A percentile compares a stretch with the other conserved stretches of the same genome.
Conservation (phyloP, 2,888 invertebrate genomes). For the Shargacucullia verbasci region DNA sequence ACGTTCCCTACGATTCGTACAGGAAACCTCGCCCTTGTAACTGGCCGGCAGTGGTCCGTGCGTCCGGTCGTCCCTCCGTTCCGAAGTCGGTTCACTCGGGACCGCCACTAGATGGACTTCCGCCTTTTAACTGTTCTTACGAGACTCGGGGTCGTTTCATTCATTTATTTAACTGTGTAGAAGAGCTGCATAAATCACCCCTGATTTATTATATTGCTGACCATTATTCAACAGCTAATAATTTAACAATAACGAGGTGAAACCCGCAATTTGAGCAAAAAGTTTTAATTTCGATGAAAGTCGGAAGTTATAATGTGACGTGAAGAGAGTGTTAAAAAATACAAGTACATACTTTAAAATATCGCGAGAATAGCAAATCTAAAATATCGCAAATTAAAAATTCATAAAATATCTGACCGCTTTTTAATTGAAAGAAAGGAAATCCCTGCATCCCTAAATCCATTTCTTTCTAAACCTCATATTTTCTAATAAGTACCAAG, state of each 20-base stretch:
- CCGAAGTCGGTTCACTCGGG: slow-evolving; percentile 61
- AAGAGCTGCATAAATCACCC: slow-evolving; percentile 48
- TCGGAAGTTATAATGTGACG: slow-evolving; percentile 12
- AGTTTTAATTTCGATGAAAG: slow-evolving; percentile 7
- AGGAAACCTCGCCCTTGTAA: slow-evolving; percentile 77
- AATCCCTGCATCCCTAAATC: too few relatives aligned
- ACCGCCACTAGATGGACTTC: slow-evolving; percentile 83
- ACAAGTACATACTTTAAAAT: too few relatives aligned
- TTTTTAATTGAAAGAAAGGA: too few relatives aligned
- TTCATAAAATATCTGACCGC: too few relatives aligned
- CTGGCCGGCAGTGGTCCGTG: slow-evolving; percentile 75
- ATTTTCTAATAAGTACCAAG: too few relatives aligned
- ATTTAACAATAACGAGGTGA: slow-evolving; percentile 28
- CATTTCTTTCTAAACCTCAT: too few relatives aligned
- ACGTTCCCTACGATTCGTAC: slow-evolving; percentile 58
- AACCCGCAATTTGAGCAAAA: slow-evolving; percentile 18
- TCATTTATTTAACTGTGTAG: slow-evolving; percentile 53
- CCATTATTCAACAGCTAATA: slow-evolving; percentile 42
- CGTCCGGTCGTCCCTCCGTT: slow-evolving; percentile 70
- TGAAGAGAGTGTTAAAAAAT: too few relatives aligned
- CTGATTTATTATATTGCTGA: slow-evolving; percentile 55
- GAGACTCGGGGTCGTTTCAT: slow-evolving; percentile 53
- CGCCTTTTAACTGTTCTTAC: slow-evolving; percentile 79
- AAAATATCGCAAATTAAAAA: too few relatives aligned
- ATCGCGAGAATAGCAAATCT: too few relatives aligned